Percentiles rank a stretch among this genome's conserved stretches.
These are phyloP conservation scores for Ceuthmochares aereus DNA, from an alignment of 2,113 vertebrate genomes.

Conservation along the genomic window DNA sequence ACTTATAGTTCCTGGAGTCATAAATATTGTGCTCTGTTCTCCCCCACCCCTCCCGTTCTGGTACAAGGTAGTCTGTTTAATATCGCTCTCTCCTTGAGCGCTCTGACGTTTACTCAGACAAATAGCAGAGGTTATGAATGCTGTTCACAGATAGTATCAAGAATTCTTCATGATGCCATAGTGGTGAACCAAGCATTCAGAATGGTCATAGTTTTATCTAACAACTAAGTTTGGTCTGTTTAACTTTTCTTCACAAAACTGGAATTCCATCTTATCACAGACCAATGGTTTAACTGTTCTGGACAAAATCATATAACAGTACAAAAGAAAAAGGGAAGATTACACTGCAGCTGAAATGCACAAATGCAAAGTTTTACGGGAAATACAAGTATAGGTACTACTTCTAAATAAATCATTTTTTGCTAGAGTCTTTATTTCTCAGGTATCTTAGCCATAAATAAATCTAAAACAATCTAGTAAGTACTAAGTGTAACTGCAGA, in stretches of 20 bases:
- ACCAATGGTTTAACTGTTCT: conserved; percentile 78
- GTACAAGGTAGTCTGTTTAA: conserved; percentile 83
- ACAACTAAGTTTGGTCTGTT: conserved; percentile 79
- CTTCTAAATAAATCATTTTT: not conserved
- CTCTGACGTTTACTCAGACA: conserved; percentile 84
- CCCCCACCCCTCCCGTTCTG: conserved; percentile 74
- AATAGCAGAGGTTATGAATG: conserved; percentile 84
- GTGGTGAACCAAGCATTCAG: conserved; percentile 73
- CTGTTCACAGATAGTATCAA: conserved; percentile 81
- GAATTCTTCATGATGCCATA: conserved; percentile 80
- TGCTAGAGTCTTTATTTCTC: not conserved
- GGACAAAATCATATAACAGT: conserved; percentile 81
- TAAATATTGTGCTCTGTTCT: conserved; percentile 81
- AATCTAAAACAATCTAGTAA: not conserved
- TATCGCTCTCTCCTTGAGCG: conserved; percentile 83
- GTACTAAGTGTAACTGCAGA: not conserved
- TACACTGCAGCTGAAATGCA: conserved; percentile 66
- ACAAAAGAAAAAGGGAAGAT: conserved; percentile 74
- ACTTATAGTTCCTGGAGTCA: conserved; percentile 81
- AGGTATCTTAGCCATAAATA: not conserved
- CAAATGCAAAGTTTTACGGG: conserved; percentile 47
- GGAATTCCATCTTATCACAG: conserved; percentile 80
- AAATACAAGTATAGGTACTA: conserved; percentile 26
- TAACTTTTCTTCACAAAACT: conserved; percentile 79
- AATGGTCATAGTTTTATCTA: conserved; percentile 80